phyloP scores from a whole-genome alignment of 2,797 vertebrate species.

The Cynodonichthys magdalenae region DNA sequence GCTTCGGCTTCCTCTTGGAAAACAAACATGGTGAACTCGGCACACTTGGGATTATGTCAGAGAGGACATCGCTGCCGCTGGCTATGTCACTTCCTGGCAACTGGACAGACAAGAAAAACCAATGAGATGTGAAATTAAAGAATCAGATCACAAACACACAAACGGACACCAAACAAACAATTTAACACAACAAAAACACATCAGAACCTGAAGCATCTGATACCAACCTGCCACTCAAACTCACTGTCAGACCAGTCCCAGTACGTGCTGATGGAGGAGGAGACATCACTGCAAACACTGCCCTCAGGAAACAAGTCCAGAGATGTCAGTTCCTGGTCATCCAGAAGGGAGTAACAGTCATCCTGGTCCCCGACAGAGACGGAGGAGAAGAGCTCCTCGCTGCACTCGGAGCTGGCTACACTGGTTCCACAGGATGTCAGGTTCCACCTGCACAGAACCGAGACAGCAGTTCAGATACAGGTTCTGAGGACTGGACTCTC shows the following conservation, averaged over 20 bases:
- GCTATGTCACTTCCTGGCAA: conserved; percentile 96
- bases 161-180: not conserved
- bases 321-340: conserved; percentile 96
- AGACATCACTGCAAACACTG: conserved; percentile 97
- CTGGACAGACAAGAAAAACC: conserved; percentile 67
- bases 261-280: conserved; percentile 97
- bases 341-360: conserved; percentile 94
- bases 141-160: not conserved
- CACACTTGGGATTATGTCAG: conserved; percentile 97
- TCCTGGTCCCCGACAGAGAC: conserved; percentile 98
- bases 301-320: conserved; percentile 97
- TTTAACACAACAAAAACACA: not conserved
- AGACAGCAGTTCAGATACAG: not conserved
- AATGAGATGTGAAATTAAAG: no score
- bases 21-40: conserved; percentile 95
- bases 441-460: conserved; percentile 86
- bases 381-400: conserved; percentile 96
- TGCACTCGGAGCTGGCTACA: conserved; percentile 97
- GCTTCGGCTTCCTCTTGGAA: conserved; percentile 93
- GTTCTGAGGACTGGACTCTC: no score
- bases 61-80: conserved; percentile 96
- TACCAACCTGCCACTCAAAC: conserved; percentile 97
- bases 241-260: conserved; percentile 99
- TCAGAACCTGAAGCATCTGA: not conserved
- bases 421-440: conserved; percentile 97